Conservation (phyloP, 2,888 invertebrate genomes). For the Syrphus vitripennis region DNA sequence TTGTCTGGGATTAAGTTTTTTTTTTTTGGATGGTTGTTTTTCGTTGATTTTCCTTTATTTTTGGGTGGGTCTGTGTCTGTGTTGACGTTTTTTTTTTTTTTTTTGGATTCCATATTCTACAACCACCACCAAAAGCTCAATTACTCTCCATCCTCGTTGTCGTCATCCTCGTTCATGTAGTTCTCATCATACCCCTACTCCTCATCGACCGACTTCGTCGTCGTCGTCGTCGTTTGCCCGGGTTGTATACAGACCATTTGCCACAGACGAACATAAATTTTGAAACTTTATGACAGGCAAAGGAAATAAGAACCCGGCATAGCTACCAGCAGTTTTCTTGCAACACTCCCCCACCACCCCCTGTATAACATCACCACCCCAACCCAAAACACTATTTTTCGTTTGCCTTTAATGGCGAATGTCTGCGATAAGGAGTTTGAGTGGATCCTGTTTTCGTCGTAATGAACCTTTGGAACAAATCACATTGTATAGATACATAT, state of each 20-base stretch:
- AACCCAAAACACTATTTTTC: slow-evolving; percentile 1
- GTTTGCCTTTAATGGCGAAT: slow-evolving; percentile 56
- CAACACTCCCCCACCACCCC: not conserved
- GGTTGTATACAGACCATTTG: slow-evolving; percentile 52
- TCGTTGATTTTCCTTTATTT: slow-evolving; percentile 17
- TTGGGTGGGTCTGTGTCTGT: slow-evolving; percentile 63
- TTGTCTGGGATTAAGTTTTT: slow-evolving; percentile 62
- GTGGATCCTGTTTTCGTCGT: slow-evolving; percentile 67
- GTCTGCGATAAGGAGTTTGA: slow-evolving; percentile 71
- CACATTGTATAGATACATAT: too few species aligned
- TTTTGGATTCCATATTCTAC: not conserved
- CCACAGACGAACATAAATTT: slow-evolving; percentile 71
- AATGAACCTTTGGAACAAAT: slow-evolving; percentile 70
- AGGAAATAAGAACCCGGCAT: slow-evolving; percentile 47
- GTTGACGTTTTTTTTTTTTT: slow-evolving; percentile 52
- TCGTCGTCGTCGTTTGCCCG: not conserved
- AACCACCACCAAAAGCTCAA: slow-evolving; percentile 34
- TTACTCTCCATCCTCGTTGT: slow-evolving; percentile 29
- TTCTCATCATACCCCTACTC: not conserved
- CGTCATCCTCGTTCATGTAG: not conserved
- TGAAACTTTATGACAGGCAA: slow-evolving; percentile 65
- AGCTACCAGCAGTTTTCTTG: slow-evolving; percentile 31
- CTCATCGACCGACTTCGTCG: not conserved
- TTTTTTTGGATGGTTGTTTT: not conserved
- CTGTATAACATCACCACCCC: not conserved